Base-by-base conservation (phyloP, 2,888 invertebrate species). In the Cheilosia variabilis region DNA sequence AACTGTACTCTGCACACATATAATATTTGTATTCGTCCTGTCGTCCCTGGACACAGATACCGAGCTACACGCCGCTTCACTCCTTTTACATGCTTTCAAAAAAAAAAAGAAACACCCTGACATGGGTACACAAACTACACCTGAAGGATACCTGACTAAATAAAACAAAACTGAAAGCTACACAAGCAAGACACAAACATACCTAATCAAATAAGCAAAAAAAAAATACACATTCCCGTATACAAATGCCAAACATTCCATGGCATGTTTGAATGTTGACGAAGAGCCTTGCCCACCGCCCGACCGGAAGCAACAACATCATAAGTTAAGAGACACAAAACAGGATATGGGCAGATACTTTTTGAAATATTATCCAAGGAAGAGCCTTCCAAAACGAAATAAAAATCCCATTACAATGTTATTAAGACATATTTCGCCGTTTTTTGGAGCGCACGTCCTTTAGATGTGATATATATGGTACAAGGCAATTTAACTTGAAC, bases 341-440 rank as follows among this genome's bases (percentile, higher is more conserved):
- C 13, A 10, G 66, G 60, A 55, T 55, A 65, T 41, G 52, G 62
- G 50, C 66, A 57, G 63, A 47, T 52, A 52, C 52, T 15, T 52
- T 68, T 75, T 75, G 68, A 80, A 75, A 75, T 75, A 80, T 75
- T 80, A 75, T 62, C 68, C 60, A 66, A 55, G 37, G 62, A 47
- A 50, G 58, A 52, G 34, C 34, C 50, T 41, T 60, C 41, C 5
- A 13, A 17, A 52, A 58, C 65, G 31, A 57, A 52, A 52, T 24
- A 58, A 55, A 75, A 52, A 52, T 41, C 52, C 43, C 58, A 66
- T 76, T 62, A 45, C 53, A 37, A 47, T 47, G 60, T 77, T 77
- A 77, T 60, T 69, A 55, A 55, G 77, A 68, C 68, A 53, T 62
- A 69, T 77, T 60, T 62, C n/a, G 31, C 10, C 31, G 17, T 19